Evolutionary conservation across 2,113 vertebrate species (phyloP).

Genomic region (Agapornis roseicollis): DNA sequence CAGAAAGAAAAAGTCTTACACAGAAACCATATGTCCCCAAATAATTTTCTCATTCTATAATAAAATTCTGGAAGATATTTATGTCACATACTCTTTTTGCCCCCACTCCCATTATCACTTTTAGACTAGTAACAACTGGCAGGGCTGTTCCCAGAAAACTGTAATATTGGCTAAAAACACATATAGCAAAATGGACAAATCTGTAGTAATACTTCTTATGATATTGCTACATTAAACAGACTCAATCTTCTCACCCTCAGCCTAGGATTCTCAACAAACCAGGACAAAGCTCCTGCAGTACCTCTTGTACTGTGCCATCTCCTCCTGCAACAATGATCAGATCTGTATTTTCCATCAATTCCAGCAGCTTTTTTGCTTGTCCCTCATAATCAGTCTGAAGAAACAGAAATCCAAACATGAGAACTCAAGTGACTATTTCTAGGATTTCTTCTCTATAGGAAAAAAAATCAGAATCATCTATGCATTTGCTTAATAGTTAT

Average conservation of each 20-base stretch:
- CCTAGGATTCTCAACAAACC: background rate
- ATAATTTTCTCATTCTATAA: background rate
- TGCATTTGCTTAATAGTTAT: background rate
- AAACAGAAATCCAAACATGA: conserved; percentile 4
- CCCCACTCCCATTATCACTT: background rate
- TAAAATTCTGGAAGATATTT: background rate
- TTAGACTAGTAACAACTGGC: background rate
- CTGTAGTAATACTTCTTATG: background rate
- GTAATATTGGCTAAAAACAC: background rate
- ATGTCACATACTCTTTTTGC: background rate
- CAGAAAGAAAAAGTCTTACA: background rate
- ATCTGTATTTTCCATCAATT: conserved; percentile 91
- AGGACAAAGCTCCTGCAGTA: conserved; percentile 30
- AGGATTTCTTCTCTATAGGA: background rate
- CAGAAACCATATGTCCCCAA: background rate
- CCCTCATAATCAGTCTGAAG: conserved; percentile 96
- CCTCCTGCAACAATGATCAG: conserved; percentile 95
- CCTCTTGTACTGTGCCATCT: conserved; percentile 94
- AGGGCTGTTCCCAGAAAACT: background rate
- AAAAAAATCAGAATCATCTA: background rate
- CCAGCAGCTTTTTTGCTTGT: conserved; percentile 95
- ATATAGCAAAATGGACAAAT: background rate
- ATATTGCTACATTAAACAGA: background rate
- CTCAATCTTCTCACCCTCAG: background rate
- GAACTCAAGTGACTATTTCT: background rate